Percentiles rank a stretch among this genome's conserved stretches.
Conservation (phyloP, 2,797 vertebrate genomes). For the Echiichthys vipera region DNA sequence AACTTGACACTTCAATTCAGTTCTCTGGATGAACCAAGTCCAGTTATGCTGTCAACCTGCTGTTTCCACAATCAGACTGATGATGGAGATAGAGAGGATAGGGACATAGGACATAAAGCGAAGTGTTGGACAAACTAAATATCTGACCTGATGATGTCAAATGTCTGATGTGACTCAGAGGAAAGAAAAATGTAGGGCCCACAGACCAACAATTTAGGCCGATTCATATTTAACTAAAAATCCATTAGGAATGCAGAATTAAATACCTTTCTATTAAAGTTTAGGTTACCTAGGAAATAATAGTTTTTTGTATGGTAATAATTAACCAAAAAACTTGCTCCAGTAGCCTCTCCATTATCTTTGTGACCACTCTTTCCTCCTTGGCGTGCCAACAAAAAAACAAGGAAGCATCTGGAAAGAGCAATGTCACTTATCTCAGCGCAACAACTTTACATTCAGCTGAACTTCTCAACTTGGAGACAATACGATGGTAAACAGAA, state of each 20-base stretch:
- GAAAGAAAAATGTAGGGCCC: neutral
- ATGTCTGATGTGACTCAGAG: neutral
- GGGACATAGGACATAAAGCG: no score
- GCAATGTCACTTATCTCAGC: neutral
- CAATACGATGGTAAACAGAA: neutral
- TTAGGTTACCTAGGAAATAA: neutral
- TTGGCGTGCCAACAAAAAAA: neutral
- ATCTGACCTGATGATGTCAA: no score
- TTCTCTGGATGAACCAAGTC: neutral
- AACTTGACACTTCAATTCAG: neutral
- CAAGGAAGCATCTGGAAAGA: neutral
- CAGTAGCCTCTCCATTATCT: neutral
- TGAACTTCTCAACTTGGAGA: neutral
- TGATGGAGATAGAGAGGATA: no score
- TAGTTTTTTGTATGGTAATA: neutral
- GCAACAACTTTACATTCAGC: neutral
- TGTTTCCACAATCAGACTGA: neutral
- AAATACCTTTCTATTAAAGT: neutral
- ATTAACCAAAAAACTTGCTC: neutral
- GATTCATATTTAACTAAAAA: neutral
- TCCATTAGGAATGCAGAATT: accelerated
- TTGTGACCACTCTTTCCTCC: neutral
- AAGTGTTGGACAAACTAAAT: no score
- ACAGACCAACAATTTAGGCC: neutral
- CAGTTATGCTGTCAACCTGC: neutral